Conservation (phyloP, 2,113 vertebrate genomes). For the Prolemur simus region DNA sequence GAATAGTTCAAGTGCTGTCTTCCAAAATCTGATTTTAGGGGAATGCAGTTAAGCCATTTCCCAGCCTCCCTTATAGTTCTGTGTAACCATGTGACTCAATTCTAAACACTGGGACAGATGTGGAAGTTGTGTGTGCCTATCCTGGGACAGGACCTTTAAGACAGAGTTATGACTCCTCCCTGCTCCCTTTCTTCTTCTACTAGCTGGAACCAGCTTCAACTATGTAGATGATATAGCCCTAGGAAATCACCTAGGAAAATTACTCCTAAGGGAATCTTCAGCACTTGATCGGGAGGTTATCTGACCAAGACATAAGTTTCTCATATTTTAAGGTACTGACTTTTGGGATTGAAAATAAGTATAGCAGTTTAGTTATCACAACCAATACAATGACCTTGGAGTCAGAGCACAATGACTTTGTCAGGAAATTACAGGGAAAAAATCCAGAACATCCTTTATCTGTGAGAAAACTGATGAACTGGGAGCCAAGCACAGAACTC, state of each 20-base stretch:
- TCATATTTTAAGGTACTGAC: not conserved
- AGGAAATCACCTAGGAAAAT: not conserved
- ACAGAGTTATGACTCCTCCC: not conserved
- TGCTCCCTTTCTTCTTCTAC: not conserved
- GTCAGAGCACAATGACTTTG: not conserved
- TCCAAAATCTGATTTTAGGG: not conserved
- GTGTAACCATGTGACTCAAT: not conserved
- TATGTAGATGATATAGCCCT: not conserved
- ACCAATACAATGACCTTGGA: constrained; percentile 11
- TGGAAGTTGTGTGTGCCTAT: not conserved
- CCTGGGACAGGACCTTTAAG: not conserved
- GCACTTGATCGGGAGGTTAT: not conserved
- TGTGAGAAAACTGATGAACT: not conserved
- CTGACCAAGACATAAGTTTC: constrained; percentile 10
- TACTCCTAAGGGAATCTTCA: not conserved
- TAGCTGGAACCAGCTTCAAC: not conserved
- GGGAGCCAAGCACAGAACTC: not conserved
- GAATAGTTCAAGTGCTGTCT: not conserved
- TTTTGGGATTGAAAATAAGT: not conserved
- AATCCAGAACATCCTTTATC: not conserved
- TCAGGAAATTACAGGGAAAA: not conserved
- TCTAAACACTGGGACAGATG: not conserved
- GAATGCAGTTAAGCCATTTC: not conserved
- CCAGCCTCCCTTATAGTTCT: not conserved
- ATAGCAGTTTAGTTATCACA: not conserved